Evolutionary conservation across 2,113 vertebrate species (phyloP).

Genomic region (Numenius arquata): DNA sequence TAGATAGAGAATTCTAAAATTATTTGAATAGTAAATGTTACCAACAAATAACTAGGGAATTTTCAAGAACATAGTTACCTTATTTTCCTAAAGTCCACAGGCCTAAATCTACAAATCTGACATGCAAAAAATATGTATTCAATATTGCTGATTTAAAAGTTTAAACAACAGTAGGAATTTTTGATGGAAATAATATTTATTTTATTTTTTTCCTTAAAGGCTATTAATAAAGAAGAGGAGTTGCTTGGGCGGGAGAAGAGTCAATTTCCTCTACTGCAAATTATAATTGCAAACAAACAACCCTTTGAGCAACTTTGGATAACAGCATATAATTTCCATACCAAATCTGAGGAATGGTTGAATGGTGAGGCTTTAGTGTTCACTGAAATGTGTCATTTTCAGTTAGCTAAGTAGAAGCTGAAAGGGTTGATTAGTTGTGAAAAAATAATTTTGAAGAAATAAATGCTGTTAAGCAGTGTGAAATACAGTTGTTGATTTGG

Average conservation of each 20-base stretch:
- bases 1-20: background rate
- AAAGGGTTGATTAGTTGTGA: background rate
- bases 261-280: slow-evolving; percentile 82
- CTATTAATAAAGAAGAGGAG: slow-evolving; percentile 86
- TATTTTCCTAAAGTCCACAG: background rate
- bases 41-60: background rate
- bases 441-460: background rate
- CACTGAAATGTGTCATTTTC: background rate
- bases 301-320: slow-evolving; percentile 89
- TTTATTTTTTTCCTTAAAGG: slow-evolving; percentile 48
- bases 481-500: background rate
- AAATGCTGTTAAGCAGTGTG: background rate
- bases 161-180: background rate
- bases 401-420: background rate
- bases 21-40: background rate
- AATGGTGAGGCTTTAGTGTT: slow-evolving; percentile 74
- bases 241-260: slow-evolving; percentile 82
- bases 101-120: background rate
- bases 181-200: background rate
- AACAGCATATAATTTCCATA: slow-evolving; percentile 82
- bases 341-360: slow-evolving; percentile 87
- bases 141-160: background rate
- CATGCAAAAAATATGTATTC: background rate
- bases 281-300: slow-evolving; percentile 77
- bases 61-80: background rate